phyloP scores from a whole-genome alignment of 2,888 invertebrate species.

The Cryptocephalus moraei region DNA sequence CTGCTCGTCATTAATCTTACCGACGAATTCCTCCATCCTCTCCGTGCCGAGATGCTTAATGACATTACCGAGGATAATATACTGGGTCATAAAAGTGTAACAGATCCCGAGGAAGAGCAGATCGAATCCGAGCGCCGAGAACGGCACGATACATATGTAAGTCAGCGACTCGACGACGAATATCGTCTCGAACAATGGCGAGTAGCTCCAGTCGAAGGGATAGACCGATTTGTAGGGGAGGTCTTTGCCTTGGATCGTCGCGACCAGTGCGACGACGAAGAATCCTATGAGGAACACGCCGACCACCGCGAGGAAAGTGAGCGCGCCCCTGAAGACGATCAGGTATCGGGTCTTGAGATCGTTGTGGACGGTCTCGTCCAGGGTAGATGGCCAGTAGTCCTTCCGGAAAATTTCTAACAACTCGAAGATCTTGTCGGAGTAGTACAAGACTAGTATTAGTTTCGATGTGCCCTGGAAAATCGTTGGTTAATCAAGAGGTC shows the following conservation, averaged over 20 bases:
- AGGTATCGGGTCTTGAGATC: neutral
- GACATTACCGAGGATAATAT: conserved; percentile 6
- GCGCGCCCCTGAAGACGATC: neutral
- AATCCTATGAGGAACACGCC: conserved; percentile 6
- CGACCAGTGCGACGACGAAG: conserved; percentile 4
- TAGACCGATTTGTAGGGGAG: conserved; percentile 10
- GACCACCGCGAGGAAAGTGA: neutral
- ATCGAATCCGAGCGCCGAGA: conserved; percentile 10
- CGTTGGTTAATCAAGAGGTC: too few species aligned
- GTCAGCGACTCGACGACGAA: conserved; percentile 7
- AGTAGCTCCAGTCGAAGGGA: conserved; percentile 8
- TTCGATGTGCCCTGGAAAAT: conserved; percentile 7
- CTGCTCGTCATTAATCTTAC: too few species aligned
- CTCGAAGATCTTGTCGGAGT: conserved; percentile 1
- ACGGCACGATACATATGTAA: conserved; percentile 5
- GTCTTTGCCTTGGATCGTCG: conserved; percentile 1
- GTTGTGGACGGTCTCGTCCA: neutral
- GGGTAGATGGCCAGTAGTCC: conserved; percentile 7
- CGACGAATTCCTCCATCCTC: neutral
- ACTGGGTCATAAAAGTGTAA: conserved; percentile 9
- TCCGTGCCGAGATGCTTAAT: conserved; percentile 7
- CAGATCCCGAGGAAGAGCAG: conserved; percentile 12
- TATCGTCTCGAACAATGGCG: conserved; percentile 10
- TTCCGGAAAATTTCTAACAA: conserved; percentile 4
- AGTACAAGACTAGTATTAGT: conserved; percentile 4